Percentiles rank a stretch among this genome's conserved stretches.
Conservation (phyloP, 2,113 vertebrate genomes). For the Amblyopsis rosae region DNA sequence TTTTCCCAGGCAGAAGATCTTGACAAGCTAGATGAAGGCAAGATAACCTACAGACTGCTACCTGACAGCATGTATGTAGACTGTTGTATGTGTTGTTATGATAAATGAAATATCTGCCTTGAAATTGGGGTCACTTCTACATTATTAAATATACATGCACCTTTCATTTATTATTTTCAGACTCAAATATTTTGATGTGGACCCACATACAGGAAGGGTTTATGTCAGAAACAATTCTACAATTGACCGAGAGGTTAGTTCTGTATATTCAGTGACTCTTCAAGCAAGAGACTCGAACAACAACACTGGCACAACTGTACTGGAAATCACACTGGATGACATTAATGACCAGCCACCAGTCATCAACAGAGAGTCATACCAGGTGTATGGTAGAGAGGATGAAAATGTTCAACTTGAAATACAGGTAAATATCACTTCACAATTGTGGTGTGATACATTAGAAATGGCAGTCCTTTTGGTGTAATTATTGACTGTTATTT, state of each 20-base stretch:
- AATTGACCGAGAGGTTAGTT: constrained; percentile 83
- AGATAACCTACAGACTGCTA: constrained; percentile 84
- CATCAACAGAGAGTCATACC: constrained; percentile 76
- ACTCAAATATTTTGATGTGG: constrained; percentile 74
- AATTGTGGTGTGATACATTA: not conserved
- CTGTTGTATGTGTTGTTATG: not conserved
- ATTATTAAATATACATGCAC: not conserved
- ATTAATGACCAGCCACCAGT: constrained; percentile 80
- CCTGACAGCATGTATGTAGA: constrained; percentile 83
- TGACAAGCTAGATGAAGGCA: constrained; percentile 78
- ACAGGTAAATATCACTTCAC: constrained; percentile 62
- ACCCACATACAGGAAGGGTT: constrained; percentile 62
- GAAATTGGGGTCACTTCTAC: not conserved
- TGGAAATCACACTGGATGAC: constrained; percentile 84
- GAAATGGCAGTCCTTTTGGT: no score
- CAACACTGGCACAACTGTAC: constrained; percentile 67
- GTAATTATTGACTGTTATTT: not conserved
- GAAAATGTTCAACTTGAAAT: constrained; percentile 55
- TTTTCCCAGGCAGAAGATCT: constrained; percentile 82
- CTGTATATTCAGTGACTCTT: constrained; percentile 81
- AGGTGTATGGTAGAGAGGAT: constrained; percentile 78
- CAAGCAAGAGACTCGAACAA: constrained; percentile 79
- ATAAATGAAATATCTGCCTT: not conserved
- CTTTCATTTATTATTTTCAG: constrained; percentile 62
- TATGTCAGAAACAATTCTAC: constrained; percentile 66